These are phyloP conservation scores for Entosphenus tridentatus DNA, from an alignment of 2,113 vertebrate genomes.

Conservation along the genomic window DNA sequence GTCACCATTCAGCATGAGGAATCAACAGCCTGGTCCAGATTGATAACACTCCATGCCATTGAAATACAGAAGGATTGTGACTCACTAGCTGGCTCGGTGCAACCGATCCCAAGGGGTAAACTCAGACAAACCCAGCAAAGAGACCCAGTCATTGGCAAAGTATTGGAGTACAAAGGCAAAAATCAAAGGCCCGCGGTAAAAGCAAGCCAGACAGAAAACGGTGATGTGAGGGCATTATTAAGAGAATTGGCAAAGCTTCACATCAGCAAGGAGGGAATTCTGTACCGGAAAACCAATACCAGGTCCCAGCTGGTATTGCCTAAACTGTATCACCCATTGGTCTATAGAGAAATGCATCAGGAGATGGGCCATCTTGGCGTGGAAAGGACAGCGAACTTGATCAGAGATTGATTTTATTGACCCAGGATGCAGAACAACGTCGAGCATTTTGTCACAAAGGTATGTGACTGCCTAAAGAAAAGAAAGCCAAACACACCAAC, in stretches of 20 bases:
- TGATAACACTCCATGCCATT: background rate
- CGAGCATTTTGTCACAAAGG: constrained; percentile 7
- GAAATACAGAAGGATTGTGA: constrained; percentile 1
- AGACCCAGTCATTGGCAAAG: constrained; percentile 7
- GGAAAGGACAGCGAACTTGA: constrained; percentile 7
- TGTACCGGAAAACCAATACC: background rate
- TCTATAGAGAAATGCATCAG: constrained; percentile 9
- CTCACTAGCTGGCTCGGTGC: background rate
- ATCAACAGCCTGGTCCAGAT: constrained; percentile 6
- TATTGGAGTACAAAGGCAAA: constrained; percentile 2
- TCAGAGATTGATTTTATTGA: constrained; percentile 9
- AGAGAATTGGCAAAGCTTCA: background rate
- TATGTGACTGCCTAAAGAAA: constrained; percentile 9
- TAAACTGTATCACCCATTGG: background rate
- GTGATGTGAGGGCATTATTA: no score
- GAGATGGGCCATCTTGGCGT: constrained; percentile 11
- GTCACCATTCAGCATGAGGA: background rate
- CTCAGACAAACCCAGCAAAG: constrained; percentile 4
- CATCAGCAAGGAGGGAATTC: background rate
- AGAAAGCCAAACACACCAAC: constrained; percentile 8
- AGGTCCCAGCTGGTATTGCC: constrained; percentile 8
- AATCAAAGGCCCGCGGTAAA: background rate
- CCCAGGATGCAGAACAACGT: constrained; percentile 9
- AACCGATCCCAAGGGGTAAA: background rate
- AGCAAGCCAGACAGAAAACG: background rate